Evolutionary conservation across 2,797 vertebrate genomes (phyloP).

Genomic region (Schizothorax lantsangensis): DNA sequence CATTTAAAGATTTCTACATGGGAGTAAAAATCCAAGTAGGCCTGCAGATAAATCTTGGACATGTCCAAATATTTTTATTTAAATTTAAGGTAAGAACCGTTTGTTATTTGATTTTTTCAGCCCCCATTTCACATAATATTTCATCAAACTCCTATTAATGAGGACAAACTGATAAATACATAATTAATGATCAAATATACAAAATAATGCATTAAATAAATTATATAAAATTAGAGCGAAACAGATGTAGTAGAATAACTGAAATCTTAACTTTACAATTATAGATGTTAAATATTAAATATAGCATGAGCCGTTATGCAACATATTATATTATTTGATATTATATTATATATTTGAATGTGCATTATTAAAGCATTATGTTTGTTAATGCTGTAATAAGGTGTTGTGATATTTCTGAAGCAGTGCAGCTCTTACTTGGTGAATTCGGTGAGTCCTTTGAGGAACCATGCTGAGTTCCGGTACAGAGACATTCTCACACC

Average conservation of each 20-base stretch:
- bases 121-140: not conserved
- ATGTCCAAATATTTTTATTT: not conserved
- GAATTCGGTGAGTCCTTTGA: conserved; percentile 82
- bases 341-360: not conserved
- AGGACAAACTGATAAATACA: not conserved
- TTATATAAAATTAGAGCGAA: not conserved
- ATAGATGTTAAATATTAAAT: not conserved
- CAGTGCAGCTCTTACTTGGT: conserved; percentile 74
- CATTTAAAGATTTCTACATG: not conserved
- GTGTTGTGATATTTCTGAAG: not conserved
- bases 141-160: not conserved
- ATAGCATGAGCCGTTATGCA: not conserved
- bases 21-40: not conserved
- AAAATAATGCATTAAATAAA: not conserved
- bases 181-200: not conserved
- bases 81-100: not conserved
- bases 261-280: not conserved
- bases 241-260: not conserved
- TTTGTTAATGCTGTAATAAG: not conserved
- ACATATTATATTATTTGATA: not conserved
- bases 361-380: not conserved
- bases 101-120: not conserved
- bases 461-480: conserved; percentile 82
- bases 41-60: not conserved
- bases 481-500: conserved; percentile 79